A percentile compares a stretch with the other conserved stretches of the same genome.
Conservation (phyloP, 23 tunicate species). For the Oikopleura vanhoeffeni region DNA sequence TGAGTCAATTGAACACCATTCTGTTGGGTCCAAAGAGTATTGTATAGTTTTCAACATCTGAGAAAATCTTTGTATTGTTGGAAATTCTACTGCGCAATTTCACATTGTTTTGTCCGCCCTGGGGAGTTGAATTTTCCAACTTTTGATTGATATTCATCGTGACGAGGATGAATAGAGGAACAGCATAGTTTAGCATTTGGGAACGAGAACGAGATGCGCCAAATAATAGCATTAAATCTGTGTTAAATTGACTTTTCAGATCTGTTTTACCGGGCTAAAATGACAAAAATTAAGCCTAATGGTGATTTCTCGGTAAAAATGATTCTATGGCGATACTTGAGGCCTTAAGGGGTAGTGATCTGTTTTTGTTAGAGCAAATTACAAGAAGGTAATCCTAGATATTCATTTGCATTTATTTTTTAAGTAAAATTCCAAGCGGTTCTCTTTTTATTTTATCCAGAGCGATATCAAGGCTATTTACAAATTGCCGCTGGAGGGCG, state of each 20-base stretch:
- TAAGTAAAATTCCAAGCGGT: too few species aligned
- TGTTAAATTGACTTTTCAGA: slow-evolving; percentile 2
- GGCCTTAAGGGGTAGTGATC: too few species aligned
- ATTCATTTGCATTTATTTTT: too few species aligned
- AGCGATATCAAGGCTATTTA: too few species aligned
- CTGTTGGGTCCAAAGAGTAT: neutral
- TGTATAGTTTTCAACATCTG: neutral
- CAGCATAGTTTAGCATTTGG: slow-evolving; percentile 4
- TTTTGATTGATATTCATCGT: neutral
- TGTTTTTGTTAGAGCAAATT: too few species aligned
- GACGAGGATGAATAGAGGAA: neutral
- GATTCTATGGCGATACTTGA: too few species aligned
- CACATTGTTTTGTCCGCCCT: neutral
- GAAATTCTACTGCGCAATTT: neutral
- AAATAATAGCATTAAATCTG: slow-evolving; percentile 2
- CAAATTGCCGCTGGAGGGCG: too few species aligned
- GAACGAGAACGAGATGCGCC: neutral
- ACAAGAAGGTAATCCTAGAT: too few species aligned
- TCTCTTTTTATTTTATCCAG: too few species aligned
- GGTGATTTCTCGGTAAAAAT: too few species aligned
- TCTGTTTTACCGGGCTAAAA: neutral
- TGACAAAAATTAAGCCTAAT: too few species aligned
- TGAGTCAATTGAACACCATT: neutral
- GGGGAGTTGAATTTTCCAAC: neutral
- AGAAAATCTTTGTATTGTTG: neutral